Evolutionary conservation across 2,888 invertebrate species (phyloP).

Genomic region (Stenichneumon culpator): DNA sequence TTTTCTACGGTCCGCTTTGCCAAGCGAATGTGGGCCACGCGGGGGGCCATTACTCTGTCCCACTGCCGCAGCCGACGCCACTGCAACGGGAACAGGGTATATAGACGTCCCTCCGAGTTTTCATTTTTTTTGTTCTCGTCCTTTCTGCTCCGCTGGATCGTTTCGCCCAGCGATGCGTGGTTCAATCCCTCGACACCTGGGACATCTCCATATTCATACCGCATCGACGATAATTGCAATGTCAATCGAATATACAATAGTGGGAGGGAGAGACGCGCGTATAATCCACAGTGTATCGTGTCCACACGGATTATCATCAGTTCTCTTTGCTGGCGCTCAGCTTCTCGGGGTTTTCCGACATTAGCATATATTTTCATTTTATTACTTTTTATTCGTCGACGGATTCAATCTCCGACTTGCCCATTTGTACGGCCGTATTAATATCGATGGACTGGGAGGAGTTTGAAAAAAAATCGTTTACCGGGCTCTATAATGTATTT

Average conservation of each 20-base stretch:
- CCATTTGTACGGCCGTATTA: not conserved
- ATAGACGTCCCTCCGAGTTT: conserved; percentile 31
- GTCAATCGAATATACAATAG: conserved; percentile 33
- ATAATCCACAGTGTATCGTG: conserved; percentile 8
- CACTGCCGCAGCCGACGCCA: conserved; percentile 45
- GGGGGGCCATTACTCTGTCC: conserved; percentile 44
- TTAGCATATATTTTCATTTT: not conserved
- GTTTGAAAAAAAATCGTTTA: too few relatives aligned
- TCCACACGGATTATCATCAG: conserved; percentile 13
- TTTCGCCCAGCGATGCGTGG: conserved; percentile 43
- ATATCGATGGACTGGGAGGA: not conserved
- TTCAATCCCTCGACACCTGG: conserved; percentile 42
- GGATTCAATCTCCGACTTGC: not conserved
- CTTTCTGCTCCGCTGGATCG: conserved; percentile 36
- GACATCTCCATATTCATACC: conserved; percentile 44
- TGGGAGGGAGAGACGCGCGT: not conserved
- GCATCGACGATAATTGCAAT: conserved; percentile 48
- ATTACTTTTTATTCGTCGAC: not conserved
- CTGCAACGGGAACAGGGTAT: conserved; percentile 45
- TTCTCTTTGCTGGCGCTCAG: not conserved
- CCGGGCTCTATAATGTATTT: too few relatives aligned
- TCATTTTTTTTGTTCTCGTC: conserved; percentile 36
- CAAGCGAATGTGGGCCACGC: conserved; percentile 79
- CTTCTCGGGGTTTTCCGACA: not conserved
- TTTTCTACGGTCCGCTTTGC: conserved; percentile 77